Percentiles rank a stretch among this genome's conserved stretches.
phyloP scores from a whole-genome alignment of 53 echinoderm and acorn worm species.

The Echinarachnius parma region DNA sequence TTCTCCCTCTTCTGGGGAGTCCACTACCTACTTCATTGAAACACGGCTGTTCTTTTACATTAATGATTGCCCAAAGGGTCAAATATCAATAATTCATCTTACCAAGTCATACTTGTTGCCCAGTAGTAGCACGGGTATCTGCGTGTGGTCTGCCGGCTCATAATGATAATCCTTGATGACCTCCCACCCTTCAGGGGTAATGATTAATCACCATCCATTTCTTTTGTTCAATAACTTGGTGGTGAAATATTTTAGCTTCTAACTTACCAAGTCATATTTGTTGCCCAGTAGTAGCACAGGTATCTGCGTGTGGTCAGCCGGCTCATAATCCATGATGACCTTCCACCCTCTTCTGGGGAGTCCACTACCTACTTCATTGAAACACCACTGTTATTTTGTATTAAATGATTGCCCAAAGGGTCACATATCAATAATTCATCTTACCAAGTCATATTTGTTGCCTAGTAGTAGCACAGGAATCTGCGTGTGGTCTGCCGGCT shows the following conservation, averaged over 20 bases:
- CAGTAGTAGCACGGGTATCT: constrained; percentile 82
- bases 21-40: constrained; percentile 57
- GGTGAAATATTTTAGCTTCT: too few relatives aligned
- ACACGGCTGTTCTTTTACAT: too few relatives aligned
- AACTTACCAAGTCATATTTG: constrained; percentile 84
- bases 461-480: constrained; percentile 88
- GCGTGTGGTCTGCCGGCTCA: constrained; percentile 73
- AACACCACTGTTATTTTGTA: too few relatives aligned
- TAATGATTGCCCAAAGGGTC: too few relatives aligned
- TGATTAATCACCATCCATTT: too few relatives aligned
- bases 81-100: too few relatives aligned
- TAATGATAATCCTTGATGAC: constrained; percentile 70
- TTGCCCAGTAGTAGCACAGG: constrained; percentile 90
- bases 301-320: constrained; percentile 76
- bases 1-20: constrained; percentile 64
- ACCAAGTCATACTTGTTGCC: constrained; percentile 98
- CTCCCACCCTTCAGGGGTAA: constrained; percentile 65
- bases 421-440: too few relatives aligned
- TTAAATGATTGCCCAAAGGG: too few relatives aligned
- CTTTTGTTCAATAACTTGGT: too few relatives aligned
- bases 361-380: constrained; percentile 57
- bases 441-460: constrained; percentile 93
- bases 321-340: constrained; percentile 69
- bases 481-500: constrained; percentile 72
- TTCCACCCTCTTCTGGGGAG: constrained; percentile 60